A percentile compares a stretch with the other conserved stretches of the same genome.
phyloP scores from a whole-genome alignment of 2,797 vertebrate species.

The Sebastes minor region DNA sequence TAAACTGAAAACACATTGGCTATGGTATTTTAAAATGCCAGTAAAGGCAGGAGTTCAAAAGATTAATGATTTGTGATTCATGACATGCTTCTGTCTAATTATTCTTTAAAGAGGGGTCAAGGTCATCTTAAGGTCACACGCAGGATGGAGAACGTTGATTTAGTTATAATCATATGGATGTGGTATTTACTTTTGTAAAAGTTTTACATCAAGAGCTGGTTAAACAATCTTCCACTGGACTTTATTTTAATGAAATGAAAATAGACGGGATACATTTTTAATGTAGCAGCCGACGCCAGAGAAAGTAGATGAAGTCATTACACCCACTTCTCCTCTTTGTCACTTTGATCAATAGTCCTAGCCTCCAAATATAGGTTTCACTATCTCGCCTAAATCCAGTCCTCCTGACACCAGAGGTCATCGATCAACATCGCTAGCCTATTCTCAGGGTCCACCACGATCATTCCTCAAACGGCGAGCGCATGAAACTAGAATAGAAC shows the following conservation, averaged over 20 bases:
- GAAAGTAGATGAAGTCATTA: slow-evolving; percentile 46
- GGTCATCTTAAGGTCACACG: slow-evolving; percentile 49
- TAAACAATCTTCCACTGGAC: neutral
- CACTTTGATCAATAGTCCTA: slow-evolving; percentile 60
- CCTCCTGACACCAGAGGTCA: slow-evolving; percentile 54
- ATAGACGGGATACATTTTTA: slow-evolving; percentile 46
- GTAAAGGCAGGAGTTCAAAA: slow-evolving; percentile 77
- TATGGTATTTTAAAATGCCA: slow-evolving; percentile 84
- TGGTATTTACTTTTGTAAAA: neutral
- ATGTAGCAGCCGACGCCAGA: slow-evolving; percentile 26
- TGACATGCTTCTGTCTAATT: slow-evolving; percentile 65
- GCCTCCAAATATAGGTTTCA: slow-evolving; percentile 66
- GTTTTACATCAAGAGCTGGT: neutral
- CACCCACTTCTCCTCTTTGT: slow-evolving; percentile 36
- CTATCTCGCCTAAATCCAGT: slow-evolving; percentile 44
- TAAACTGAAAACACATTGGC: slow-evolving; percentile 49
- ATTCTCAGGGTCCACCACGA: slow-evolving; percentile 29
- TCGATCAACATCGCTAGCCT: slow-evolving; percentile 58
- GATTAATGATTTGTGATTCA: slow-evolving; percentile 66
- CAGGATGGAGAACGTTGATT: neutral
- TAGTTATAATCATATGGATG: neutral
- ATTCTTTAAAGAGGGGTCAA: slow-evolving; percentile 51
- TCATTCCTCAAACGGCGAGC: slow-evolving; percentile 48
- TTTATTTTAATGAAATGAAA: slow-evolving; percentile 35
- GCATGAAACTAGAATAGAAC: slow-evolving; percentile 64